A percentile compares a stretch with the other conserved stretches of the same genome.
Conservation (phyloP, 2,113 vertebrate species). For the Chascanopsetta lugubris region DNA sequence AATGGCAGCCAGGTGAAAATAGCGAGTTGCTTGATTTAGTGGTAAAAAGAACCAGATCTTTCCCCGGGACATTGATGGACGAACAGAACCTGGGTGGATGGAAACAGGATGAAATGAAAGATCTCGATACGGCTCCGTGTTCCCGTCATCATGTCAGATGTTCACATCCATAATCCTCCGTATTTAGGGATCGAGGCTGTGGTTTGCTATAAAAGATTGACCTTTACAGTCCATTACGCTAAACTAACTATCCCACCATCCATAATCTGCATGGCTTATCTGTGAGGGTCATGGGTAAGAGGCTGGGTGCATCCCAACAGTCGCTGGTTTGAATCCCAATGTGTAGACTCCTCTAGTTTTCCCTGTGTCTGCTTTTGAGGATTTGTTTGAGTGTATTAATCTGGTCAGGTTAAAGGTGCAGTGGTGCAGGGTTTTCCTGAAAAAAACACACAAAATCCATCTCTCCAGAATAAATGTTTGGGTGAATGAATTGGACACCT, state of each 20-base stretch:
- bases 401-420: no score
- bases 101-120: neutral
- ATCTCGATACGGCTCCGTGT: neutral
- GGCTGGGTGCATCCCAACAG: neutral
- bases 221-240: conserved; percentile 14
- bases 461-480: no score
- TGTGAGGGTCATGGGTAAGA: neutral
- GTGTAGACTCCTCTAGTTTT: no score
- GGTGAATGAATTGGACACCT: no score
- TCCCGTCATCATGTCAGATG: conserved; percentile 10
- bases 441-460: no score
- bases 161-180: conserved; percentile 23
- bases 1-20: neutral
- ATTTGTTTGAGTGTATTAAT: no score
- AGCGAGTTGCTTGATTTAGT: neutral
- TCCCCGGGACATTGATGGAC: neutral
- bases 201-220: conserved; percentile 3
- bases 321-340: no score
- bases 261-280: neutral
- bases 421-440: no score
- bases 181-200: neutral
- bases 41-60: neutral
- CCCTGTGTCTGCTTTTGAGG: no score
- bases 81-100: neutral
- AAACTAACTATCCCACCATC: neutral